Conservation (phyloP, 2,113 vertebrate species). For the Barnardius zonarius region DNA sequence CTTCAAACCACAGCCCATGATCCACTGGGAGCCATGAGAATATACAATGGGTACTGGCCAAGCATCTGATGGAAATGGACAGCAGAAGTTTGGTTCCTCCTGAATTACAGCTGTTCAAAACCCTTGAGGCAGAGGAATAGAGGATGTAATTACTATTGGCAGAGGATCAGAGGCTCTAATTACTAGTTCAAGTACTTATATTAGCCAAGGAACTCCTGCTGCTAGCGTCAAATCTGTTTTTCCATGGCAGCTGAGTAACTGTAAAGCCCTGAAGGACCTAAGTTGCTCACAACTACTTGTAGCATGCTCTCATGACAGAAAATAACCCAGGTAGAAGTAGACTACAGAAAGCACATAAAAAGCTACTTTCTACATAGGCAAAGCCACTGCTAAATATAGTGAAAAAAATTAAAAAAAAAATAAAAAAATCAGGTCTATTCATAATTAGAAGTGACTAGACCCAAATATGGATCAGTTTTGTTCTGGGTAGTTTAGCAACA, state of each 20-base stretch:
- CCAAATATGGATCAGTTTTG: not conserved
- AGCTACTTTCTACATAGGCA: not conserved
- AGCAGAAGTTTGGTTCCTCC: not conserved
- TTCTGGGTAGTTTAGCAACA: not conserved
- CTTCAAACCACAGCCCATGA: not conserved
- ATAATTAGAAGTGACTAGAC: not conserved
- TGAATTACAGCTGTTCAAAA: not conserved
- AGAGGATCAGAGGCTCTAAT: slow-evolving; percentile 3
- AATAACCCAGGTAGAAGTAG: not conserved
- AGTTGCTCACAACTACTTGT: not conserved
- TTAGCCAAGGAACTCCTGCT: slow-evolving; percentile 11
- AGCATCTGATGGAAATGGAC: not conserved
- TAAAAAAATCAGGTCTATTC: not conserved
- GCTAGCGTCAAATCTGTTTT: slow-evolving; percentile 20
- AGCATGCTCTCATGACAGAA: not conserved
- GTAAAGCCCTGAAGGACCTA: not conserved
- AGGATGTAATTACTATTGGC: not conserved
- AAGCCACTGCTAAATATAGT: not conserved
- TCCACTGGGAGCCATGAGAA: not conserved
- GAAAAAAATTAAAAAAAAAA: not conserved
- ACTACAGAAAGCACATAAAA: not conserved
- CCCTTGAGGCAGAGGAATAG: not conserved
- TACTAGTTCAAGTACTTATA: not conserved
- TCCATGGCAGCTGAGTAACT: not conserved
- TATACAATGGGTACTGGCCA: not conserved